Percentiles rank a stretch among this genome's conserved stretches.
Evolutionary conservation across 2,888 invertebrate species (phyloP).

Genomic region (Rhagophthalmus giganteus): DNA sequence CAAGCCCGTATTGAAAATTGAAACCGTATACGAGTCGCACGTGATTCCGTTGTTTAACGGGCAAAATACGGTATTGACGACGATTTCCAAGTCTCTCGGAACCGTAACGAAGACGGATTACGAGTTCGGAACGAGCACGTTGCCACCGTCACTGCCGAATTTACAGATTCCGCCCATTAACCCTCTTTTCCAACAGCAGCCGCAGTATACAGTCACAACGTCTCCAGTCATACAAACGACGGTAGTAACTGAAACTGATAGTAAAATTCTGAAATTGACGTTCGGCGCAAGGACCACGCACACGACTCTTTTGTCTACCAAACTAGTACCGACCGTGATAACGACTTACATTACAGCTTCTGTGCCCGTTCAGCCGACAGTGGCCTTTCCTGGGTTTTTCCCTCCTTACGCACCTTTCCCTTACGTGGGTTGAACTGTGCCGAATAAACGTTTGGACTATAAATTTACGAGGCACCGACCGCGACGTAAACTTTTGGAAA

Average conservation of each 20-base stretch:
- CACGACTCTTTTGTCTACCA: slow-evolving; percentile 83
- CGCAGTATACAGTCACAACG: slow-evolving; percentile 75
- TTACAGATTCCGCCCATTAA: slow-evolving; percentile 53
- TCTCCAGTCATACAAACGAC: slow-evolving; percentile 82
- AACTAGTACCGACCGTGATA: slow-evolving; percentile 77
- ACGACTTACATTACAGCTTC: slow-evolving; percentile 85
- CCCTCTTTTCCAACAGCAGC: slow-evolving; percentile 64
- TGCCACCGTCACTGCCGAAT: slow-evolving; percentile 57
- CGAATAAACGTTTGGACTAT: slow-evolving; percentile 36
- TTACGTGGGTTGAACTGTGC: slow-evolving; percentile 64
- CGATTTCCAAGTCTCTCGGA: slow-evolving; percentile 75
- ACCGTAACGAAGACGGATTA: slow-evolving; percentile 80
- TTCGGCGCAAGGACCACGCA: slow-evolving; percentile 90
- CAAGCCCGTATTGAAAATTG: slow-evolving; percentile 72
- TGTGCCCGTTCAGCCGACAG: slow-evolving; percentile 69
- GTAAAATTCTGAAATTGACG: slow-evolving; percentile 80
- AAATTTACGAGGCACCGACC: slow-evolving; percentile 27
- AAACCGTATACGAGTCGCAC: slow-evolving; percentile 81
- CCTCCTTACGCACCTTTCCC: slow-evolving; percentile 78
- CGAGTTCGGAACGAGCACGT: slow-evolving; percentile 74
- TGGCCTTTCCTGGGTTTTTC: slow-evolving; percentile 75
- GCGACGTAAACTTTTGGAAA: slow-evolving; percentile 28
- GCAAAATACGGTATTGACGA: slow-evolving; percentile 73
- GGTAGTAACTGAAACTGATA: slow-evolving; percentile 75
- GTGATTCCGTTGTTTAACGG: slow-evolving; percentile 79